Evolutionary conservation across 2,797 vertebrate genomes (phyloP), one percentile per base, ranked within the genome.

Genomic region (Sebastes reedi): DNA sequence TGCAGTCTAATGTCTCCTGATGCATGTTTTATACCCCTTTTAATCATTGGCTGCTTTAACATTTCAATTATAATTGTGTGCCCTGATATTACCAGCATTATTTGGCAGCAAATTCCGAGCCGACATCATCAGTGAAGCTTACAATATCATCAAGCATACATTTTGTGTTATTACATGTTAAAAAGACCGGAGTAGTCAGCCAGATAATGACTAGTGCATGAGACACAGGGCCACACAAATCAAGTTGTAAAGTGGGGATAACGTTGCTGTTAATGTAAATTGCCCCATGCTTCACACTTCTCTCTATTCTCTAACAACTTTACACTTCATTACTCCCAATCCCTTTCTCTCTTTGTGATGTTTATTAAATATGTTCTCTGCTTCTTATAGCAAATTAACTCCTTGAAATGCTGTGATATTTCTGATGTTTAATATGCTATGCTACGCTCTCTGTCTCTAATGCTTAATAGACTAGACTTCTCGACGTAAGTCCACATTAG

Each of bases 401-500:
- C 65, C 56, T 79, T 86, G 75, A 89, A 87, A 80, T 90, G 83
- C 86, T 92, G 74, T 88, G 71, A 85, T 87, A 71, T 88, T 79
- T 78, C 81, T 89, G 79, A 88, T 91, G 87, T 92, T 93, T 94
- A 94, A 94, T 93, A 85, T 86, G 86, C 79, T 91, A 91, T 93
- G 58, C 91, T 86, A 85, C 92, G 66, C 91, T 95, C 90, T 95
- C 90, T 94, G 89, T 93, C 90, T 94, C 93, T 93, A 90, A 92
- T 85, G 74, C 88, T 82, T 89, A 87, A 93, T 95, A 95, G 94
- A 78, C 91, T 93, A 93, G 94, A 94, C 94, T 89, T 93, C 93
- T 91, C 93, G 81, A 95, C 87, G 93, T 95, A 95, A 94, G 94
- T 95, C 82, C 84, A 92, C 25, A 89, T 85, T 87, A 89, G 90